These are phyloP conservation scores for Whitmania pigra DNA, from an alignment of 1,140 invertebrate species.

Conservation along the genomic window DNA sequence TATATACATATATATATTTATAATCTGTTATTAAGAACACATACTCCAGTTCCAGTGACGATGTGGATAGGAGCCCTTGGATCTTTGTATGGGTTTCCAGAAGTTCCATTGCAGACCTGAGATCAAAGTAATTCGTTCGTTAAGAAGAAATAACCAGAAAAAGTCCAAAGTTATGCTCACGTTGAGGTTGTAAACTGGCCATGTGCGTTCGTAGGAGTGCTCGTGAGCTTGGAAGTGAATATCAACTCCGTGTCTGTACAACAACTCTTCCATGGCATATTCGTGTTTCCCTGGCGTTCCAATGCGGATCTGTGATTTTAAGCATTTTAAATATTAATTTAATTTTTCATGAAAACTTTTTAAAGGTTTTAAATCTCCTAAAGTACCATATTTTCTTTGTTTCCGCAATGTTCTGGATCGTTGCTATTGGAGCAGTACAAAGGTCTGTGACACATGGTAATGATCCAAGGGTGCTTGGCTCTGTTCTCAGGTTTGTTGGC, in stretches of 20 bases:
- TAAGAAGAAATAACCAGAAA: no score
- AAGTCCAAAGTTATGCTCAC: conserved; percentile 38
- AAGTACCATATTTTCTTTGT: conserved; percentile 21
- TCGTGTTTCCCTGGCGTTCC: conserved; percentile 30
- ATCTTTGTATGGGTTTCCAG: conserved; percentile 61
- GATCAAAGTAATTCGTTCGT: background rate
- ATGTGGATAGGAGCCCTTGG: conserved; percentile 80
- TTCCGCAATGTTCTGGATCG: conserved; percentile 27
- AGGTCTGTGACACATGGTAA: conserved; percentile 38
- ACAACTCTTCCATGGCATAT: conserved; percentile 61
- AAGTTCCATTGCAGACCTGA: conserved; percentile 38
- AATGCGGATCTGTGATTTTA: conserved; percentile 21
- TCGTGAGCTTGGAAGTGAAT: conserved; percentile 90
- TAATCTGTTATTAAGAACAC: conserved; percentile 25
- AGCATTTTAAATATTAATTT: no score
- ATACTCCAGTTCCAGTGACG: conserved; percentile 75
- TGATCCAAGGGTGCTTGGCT: conserved; percentile 35
- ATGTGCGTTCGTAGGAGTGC: conserved; percentile 86
- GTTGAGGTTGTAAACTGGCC: conserved; percentile 74
- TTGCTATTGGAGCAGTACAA: conserved; percentile 39
- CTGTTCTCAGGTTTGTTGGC: conserved; percentile 36
- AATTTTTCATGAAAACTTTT: no score
- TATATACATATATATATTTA: no score
- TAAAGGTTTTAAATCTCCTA: background rate
- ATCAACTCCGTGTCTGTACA: conserved; percentile 80